Conservation (phyloP, 2,888 invertebrate species). For the Drosophila multiciliata region DNA sequence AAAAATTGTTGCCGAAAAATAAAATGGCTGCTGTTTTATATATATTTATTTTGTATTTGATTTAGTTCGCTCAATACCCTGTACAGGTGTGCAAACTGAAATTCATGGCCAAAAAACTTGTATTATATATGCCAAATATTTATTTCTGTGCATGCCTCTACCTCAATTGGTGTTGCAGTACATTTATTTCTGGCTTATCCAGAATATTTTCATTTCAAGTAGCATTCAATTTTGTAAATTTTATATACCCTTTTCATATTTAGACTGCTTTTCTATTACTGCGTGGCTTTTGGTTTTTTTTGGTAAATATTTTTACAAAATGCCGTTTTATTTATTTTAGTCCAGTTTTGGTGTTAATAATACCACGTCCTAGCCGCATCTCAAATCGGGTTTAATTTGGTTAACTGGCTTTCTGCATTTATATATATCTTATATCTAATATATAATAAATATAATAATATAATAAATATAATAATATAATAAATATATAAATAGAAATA, state of each 20-base stretch:
- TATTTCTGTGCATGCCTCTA: background rate
- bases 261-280: conserved; percentile 7
- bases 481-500: no score
- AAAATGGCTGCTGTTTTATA: conserved; percentile 72
- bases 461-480: no score
- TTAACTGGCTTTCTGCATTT: background rate
- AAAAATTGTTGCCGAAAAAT: conserved; percentile 77
- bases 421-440: background rate
- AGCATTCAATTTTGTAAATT: background rate
- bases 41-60: conserved; percentile 55
- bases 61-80: conserved; percentile 44
- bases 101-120: background rate
- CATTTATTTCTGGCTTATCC: conserved; percentile 8
- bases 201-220: conserved; percentile 26
- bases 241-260: conserved; percentile 5
- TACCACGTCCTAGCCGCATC: background rate
- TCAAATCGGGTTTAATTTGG: background rate
- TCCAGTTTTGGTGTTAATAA: conserved; percentile 3
- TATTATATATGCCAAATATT: background rate
- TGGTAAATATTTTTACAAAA: conserved; percentile 70
- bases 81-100: conserved; percentile 36
- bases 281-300: conserved; percentile 36
- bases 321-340: conserved; percentile 72
- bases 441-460: no score
- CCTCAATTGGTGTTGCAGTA: conserved; percentile 13